phyloP scores from a whole-genome alignment of 37 sponge, comb jelly and placozoan genomes.

The Corticium candelabrum region DNA sequence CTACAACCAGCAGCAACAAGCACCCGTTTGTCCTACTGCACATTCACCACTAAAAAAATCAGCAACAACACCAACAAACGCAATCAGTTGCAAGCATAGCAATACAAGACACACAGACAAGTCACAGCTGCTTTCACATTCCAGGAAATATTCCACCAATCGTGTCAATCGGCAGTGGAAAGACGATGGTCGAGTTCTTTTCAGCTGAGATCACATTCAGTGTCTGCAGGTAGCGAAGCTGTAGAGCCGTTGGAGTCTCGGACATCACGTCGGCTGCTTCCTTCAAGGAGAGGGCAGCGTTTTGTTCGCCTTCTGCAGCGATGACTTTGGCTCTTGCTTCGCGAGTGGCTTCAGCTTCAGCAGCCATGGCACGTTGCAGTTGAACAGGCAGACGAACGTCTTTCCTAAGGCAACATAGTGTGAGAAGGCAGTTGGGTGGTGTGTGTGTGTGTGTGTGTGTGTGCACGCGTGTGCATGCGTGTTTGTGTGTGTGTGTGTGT shows the following conservation, averaged over 20 bases:
- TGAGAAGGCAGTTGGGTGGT: too few relatives aligned
- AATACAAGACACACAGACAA: too few relatives aligned
- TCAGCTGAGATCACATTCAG: constrained; percentile 85
- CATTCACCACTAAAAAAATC: too few relatives aligned
- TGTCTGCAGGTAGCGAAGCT: constrained; percentile 97
- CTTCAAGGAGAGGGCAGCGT: constrained; percentile 84
- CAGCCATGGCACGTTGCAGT: constrained; percentile 93
- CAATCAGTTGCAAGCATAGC: too few relatives aligned
- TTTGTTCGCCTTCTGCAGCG: constrained; percentile 89
- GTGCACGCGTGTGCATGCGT: too few relatives aligned
- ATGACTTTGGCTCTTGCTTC: constrained; percentile 96
- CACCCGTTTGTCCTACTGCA: too few relatives aligned
- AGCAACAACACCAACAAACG: too few relatives aligned
- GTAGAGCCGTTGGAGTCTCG: constrained; percentile 81
- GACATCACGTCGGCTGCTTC: constrained; percentile 93
- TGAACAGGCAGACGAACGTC: constrained; percentile 88
- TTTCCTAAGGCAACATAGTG: constrained; percentile 39
- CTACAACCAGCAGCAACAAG: too few relatives aligned
- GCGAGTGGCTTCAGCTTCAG: constrained; percentile 92
- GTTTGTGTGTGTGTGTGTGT: too few relatives aligned
- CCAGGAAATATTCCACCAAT: constrained; percentile 40
- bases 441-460: too few relatives aligned
- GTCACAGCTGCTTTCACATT: background rate
- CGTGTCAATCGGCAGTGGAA: constrained; percentile 92
- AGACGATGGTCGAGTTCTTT: constrained; percentile 88